Percentiles rank a stretch among this genome's conserved stretches.
These are phyloP conservation scores for Gallinago stenura DNA, from an alignment of 2,797 vertebrate genomes.

Conservation along the genomic window DNA sequence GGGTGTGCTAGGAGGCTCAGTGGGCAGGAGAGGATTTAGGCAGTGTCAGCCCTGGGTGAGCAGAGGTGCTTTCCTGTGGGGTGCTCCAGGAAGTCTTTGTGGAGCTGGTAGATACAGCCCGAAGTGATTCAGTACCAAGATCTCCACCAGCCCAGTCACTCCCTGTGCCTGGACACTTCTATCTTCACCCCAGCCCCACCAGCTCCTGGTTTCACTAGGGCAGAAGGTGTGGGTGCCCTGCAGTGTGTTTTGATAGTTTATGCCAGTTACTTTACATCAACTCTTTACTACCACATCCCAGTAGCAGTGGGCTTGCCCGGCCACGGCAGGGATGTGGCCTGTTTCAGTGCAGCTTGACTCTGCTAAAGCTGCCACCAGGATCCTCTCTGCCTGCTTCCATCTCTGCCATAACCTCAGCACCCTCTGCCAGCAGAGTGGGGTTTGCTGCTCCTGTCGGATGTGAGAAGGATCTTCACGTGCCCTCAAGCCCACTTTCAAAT, in stretches of 20 bases:
- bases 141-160: neutral
- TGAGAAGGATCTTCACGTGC: neutral
- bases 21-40: neutral
- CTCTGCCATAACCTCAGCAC: neutral
- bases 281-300: neutral
- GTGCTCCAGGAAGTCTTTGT: neutral
- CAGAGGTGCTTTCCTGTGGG: neutral
- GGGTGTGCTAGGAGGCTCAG: neutral
- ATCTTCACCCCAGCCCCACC: neutral
- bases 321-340: neutral
- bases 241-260: neutral
- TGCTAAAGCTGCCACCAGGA: neutral
- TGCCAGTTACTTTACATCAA: neutral
- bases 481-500: neutral
- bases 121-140: neutral
- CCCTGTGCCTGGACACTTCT: neutral
- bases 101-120: neutral
- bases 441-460: neutral
- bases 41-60: neutral
- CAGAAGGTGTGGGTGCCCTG: neutral
- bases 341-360: neutral
- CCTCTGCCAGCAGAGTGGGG: neutral
- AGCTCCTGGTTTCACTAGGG: rapidly evolving
- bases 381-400: neutral
- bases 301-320: rapidly evolving